Conservation (phyloP, 2,888 invertebrate genomes). For the Oscheius sp. region DNA sequence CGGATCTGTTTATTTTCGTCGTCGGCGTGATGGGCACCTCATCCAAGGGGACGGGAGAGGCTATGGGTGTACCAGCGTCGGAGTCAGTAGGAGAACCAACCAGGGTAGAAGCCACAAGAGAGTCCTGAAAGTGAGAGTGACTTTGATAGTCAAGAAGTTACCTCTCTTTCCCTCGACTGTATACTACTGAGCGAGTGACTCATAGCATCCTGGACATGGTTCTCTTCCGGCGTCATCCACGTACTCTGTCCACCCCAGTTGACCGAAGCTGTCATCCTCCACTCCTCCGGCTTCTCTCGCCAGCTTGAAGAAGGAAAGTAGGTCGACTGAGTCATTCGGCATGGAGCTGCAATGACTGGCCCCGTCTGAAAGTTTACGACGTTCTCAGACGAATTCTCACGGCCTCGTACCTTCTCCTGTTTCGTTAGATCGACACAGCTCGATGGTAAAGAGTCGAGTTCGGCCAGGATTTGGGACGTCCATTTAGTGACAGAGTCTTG, state of each 20-base stretch:
- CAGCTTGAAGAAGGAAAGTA: slow-evolving; percentile 19
- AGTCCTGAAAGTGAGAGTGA: slow-evolving; percentile 5
- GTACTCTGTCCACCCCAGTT: slow-evolving; percentile 1
- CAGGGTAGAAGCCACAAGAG: slow-evolving; percentile 23
- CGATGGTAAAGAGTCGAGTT: slow-evolving; percentile 57
- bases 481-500: slow-evolving; percentile 57
- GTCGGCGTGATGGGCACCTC: neutral
- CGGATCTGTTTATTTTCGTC: slow-evolving; percentile 8
- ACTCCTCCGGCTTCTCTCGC: slow-evolving; percentile 16
- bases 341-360: neutral
- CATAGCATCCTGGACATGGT: slow-evolving; percentile 21
- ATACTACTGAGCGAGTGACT: slow-evolving; percentile 20
- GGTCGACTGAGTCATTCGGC: slow-evolving; percentile 26
- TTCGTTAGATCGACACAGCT: slow-evolving; percentile 43
- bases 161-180: slow-evolving; percentile 22
- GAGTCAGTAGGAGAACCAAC: slow-evolving; percentile 35
- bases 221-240: slow-evolving; percentile 37
- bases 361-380: neutral
- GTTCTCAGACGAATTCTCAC: no score
- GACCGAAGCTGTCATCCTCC: slow-evolving; percentile 24
- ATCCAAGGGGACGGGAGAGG: slow-evolving; percentile 30
- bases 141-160: neutral
- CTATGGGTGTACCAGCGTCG: slow-evolving; percentile 32
- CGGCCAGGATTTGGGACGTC: slow-evolving; percentile 63
- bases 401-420: neutral